Conservation (phyloP, 2,113 vertebrate species). For the Agelaius tricolor region DNA sequence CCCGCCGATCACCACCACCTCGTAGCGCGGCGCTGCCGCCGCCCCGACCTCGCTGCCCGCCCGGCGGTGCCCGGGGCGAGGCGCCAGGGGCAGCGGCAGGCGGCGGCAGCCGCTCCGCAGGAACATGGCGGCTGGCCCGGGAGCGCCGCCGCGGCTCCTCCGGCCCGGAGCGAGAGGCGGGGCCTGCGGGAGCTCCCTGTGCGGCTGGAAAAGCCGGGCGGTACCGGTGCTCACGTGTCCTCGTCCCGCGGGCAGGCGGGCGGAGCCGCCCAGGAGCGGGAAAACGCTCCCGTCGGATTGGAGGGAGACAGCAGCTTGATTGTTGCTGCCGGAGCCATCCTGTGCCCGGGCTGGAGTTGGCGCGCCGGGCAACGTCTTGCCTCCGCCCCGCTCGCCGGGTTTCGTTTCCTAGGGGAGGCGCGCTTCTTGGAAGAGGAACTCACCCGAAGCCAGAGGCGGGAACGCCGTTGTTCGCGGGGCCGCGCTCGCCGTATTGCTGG, state of each 20-base stretch:
- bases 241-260: background rate
- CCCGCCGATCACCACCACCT: slow-evolving; percentile 90
- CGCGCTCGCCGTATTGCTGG: too few species aligned
- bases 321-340: background rate
- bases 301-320: background rate
- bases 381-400: background rate
- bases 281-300: background rate
- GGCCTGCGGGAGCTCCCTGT: background rate
- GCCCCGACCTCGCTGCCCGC: background rate
- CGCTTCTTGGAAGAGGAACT: background rate
- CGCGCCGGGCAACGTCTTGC: background rate
- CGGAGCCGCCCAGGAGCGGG: background rate
- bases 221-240: background rate
- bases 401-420: background rate
- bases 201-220: background rate
- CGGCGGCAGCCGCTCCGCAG: background rate
- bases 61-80: background rate
- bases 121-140: background rate
- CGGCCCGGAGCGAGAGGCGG: background rate
- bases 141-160: background rate
- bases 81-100: background rate
- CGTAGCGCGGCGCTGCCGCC: slow-evolving; percentile 58
- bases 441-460: background rate
- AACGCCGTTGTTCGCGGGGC: rapidly evolving
- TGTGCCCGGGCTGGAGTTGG: background rate